A percentile compares a stretch with the other conserved stretches of the same genome.
Conservation (phyloP, 2,888 invertebrate species). For the Epinotia ramella region DNA sequence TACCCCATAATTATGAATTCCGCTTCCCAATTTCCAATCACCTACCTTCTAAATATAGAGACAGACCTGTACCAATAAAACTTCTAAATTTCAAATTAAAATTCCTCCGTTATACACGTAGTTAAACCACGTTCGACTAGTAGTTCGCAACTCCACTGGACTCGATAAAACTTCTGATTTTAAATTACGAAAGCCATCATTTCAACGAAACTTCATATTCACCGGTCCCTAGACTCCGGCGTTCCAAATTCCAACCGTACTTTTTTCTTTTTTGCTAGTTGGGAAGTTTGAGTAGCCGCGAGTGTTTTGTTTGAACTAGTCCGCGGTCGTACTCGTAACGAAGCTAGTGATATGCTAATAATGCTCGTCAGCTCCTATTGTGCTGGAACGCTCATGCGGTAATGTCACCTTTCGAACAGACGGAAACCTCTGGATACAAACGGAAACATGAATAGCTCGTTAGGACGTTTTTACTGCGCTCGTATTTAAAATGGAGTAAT, state of each 20-base stretch:
- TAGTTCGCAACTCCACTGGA: constrained; percentile 23
- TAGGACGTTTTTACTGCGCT: constrained; percentile 49
- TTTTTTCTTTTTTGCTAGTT: constrained; percentile 47
- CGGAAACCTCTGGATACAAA: constrained; percentile 39
- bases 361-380: constrained; percentile 71
- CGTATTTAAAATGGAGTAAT: constrained; percentile 39
- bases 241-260: constrained; percentile 47
- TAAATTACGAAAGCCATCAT: constrained; percentile 41
- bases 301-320: constrained; percentile 57
- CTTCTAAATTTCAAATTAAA: not conserved
- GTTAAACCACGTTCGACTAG: constrained; percentile 16
- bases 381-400: constrained; percentile 50
- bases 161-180: constrained; percentile 36
- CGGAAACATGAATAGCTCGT: constrained; percentile 62
- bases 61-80: too few species aligned
- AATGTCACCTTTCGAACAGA: constrained; percentile 57
- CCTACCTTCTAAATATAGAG: too few species aligned
- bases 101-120: constrained; percentile 7
- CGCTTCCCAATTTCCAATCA: too few species aligned
- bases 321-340: constrained; percentile 58
- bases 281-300: constrained; percentile 48
- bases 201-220: constrained; percentile 34
- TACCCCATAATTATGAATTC: too few species aligned
- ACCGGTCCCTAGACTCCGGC: constrained; percentile 28
- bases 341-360: constrained; percentile 72